Evolutionary conservation across 1,140 invertebrate species (phyloP).

Genomic region (Eriosoma lanigerum): DNA sequence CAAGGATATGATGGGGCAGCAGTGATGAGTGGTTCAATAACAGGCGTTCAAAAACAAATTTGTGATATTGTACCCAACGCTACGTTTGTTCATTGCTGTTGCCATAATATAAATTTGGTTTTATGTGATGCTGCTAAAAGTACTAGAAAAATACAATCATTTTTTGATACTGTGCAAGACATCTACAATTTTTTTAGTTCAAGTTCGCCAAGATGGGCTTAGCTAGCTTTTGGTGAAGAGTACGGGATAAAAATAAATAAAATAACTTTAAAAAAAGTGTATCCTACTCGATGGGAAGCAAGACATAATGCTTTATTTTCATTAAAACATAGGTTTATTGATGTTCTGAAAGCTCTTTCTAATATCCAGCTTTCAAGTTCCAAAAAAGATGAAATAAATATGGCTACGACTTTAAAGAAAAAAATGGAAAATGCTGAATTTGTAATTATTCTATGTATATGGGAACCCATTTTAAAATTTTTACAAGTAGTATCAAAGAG

Average conservation of each 20-base stretch:
- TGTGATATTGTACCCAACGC: background rate
- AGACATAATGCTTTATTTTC: background rate
- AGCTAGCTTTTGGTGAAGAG: background rate
- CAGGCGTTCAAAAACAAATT: slow-evolving; percentile 1
- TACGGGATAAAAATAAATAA: background rate
- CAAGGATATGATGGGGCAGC: slow-evolving; percentile 4
- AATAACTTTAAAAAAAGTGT: slow-evolving; percentile 11
- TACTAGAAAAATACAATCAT: background rate
- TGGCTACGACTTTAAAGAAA: background rate
- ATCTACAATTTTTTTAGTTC: slow-evolving; percentile 16
- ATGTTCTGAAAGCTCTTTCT: background rate
- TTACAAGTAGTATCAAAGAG: background rate
- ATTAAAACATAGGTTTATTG: background rate
- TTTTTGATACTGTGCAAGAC: slow-evolving; percentile 15
- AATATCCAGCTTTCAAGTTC: background rate
- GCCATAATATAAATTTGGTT: slow-evolving; percentile 3
- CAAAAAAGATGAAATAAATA: slow-evolving; percentile 2
- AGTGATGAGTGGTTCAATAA: background rate
- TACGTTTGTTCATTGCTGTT: background rate
- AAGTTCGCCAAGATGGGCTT: slow-evolving; percentile 10
- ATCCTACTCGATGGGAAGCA: background rate
- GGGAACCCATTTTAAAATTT: background rate
- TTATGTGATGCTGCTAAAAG: slow-evolving; percentile 9
- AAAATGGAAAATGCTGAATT: background rate
- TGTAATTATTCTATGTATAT: background rate